Evolutionary conservation across 2,888 invertebrate species (phyloP).

Genomic region (Leptinotarsa peninsularis): DNA sequence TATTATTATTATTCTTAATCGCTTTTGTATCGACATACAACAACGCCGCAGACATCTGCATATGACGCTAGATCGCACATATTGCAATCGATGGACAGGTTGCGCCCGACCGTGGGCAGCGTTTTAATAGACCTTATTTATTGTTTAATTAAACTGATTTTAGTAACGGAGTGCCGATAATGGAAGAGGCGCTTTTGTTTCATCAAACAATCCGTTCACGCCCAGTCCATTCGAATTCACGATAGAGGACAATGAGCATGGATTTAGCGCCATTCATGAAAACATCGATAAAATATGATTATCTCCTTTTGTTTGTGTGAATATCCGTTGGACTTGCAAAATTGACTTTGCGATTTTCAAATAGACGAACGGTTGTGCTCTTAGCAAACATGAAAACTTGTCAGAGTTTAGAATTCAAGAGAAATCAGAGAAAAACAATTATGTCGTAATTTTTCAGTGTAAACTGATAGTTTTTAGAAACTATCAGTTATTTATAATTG

Average conservation of each 20-base stretch:
- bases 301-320: background rate
- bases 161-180: constrained; percentile 18
- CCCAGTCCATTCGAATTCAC: constrained; percentile 12
- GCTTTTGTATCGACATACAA: background rate
- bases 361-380: no score
- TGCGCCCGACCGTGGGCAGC: constrained; percentile 5
- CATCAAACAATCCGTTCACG: constrained; percentile 19
- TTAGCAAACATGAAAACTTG: no score
- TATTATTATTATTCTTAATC: no score
- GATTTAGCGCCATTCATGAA: background rate
- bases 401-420: no score
- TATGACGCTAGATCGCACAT: background rate
- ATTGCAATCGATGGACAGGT: constrained; percentile 9
- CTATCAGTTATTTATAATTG: no score
- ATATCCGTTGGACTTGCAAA: background rate
- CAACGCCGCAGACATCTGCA: background rate
- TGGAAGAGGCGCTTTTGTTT: constrained; percentile 23
- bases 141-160: constrained; percentile 34
- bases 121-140: constrained; percentile 29
- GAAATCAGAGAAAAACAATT: no score
- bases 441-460: no score
- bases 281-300: constrained; percentile 19
- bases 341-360: no score
- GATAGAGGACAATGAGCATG: constrained; percentile 9
- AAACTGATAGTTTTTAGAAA: no score